phyloP scores from a whole-genome alignment of 2,113 vertebrate species.

The Crotalus viridis region DNA sequence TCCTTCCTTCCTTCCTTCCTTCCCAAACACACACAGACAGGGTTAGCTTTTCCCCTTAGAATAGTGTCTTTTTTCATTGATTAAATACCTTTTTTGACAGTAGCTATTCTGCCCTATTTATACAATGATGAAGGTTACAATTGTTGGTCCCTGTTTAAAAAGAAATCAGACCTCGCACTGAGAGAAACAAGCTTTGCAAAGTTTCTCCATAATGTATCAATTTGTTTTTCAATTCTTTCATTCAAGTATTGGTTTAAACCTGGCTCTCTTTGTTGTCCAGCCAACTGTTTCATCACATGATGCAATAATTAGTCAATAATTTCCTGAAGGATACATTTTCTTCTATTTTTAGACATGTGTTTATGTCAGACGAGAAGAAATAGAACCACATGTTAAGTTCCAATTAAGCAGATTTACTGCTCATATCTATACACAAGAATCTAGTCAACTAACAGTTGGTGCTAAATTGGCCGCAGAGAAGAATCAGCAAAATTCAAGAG shows the following conservation, averaged over 20 bases:
- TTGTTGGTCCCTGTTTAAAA: conserved; percentile 35
- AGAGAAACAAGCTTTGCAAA: not conserved
- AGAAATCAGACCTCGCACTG: conserved; percentile 35
- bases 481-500: not conserved
- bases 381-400: not conserved
- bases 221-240: not conserved
- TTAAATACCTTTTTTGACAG: conserved; percentile 31
- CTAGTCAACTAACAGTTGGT: not conserved
- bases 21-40: conserved; percentile 46
- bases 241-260: not conserved
- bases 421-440: not conserved
- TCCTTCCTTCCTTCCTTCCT: conserved; percentile 30
- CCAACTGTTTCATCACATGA: not conserved
- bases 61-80: conserved; percentile 48
- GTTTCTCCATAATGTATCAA: not conserved
- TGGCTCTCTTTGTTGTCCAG: not conserved
- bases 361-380: not conserved
- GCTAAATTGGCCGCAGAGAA: not conserved
- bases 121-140: conserved; percentile 54
- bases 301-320: not conserved
- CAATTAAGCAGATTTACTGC: not conserved
- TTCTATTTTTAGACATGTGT: not conserved
- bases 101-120: conserved; percentile 48
- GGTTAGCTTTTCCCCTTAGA: conserved; percentile 37
- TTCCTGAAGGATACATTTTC: not conserved